Evolutionary conservation across 2,888 invertebrate genomes (phyloP).

Genomic region (Orthonevra nobilis): DNA sequence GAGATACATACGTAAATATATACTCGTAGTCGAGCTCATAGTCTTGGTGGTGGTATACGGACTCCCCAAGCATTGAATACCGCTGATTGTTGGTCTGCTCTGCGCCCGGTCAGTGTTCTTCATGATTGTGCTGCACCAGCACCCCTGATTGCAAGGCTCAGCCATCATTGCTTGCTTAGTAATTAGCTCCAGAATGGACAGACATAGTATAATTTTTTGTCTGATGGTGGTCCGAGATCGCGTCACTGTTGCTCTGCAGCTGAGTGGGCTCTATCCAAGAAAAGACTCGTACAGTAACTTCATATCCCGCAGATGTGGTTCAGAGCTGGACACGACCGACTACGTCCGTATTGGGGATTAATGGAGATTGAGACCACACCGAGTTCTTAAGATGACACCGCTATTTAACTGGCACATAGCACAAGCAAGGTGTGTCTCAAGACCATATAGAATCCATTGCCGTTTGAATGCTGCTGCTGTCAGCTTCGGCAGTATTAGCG

Average conservation of each 20-base stretch:
- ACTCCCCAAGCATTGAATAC: conserved; percentile 51
- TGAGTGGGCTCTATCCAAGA: conserved; percentile 35
- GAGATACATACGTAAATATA: conserved; percentile 23
- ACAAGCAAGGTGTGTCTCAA: conserved; percentile 64
- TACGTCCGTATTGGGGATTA: conserved; percentile 28
- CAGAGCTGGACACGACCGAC: no score
- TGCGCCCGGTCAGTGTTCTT: conserved; percentile 24
- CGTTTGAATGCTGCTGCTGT: conserved; percentile 26
- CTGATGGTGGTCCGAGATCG: conserved; percentile 59
- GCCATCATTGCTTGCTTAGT: conserved; percentile 62
- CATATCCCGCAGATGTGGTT: conserved; percentile 10
- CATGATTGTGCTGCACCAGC: conserved; percentile 36
- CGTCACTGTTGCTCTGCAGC: conserved; percentile 17
- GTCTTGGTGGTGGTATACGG: conserved; percentile 6
- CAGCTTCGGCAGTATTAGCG: conserved; percentile 49
- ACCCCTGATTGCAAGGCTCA: conserved; percentile 14
- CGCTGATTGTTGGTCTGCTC: conserved; percentile 53
- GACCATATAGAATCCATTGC: conserved; percentile 66
- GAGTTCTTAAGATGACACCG: conserved; percentile 66
- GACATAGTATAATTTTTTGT: conserved; percentile 66
- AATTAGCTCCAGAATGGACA: conserved; percentile 68
- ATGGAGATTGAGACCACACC: conserved; percentile 63
- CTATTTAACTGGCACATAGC: conserved; percentile 54
- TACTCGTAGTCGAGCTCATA: no score
- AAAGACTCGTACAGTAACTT: conserved; percentile 37